Base-by-base conservation (phyloP, 2,113 vertebrate genomes). In the Bambusicola thoracicus region DNA sequence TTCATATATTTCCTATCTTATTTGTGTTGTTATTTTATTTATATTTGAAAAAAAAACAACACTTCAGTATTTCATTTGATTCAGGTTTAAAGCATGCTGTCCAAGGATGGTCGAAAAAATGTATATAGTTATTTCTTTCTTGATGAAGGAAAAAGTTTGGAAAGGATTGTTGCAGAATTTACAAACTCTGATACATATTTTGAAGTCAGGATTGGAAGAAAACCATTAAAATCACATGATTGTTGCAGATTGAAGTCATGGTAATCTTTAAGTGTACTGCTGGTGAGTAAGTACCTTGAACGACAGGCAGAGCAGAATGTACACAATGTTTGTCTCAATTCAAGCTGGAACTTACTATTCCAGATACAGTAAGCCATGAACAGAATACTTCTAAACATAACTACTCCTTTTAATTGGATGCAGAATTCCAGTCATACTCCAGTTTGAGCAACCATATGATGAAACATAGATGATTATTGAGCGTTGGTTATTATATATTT, bases 341-440 rank as follows among this genome's bases (percentile, higher is more conserved):
- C 72, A 84, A 68, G 65, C 51, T 72, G 36, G 83, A 90, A 63
- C 63, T 49, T 58, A 20, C 72, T 93, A 82, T 85, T 91, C 53
- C 59, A 90, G 32, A 58, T 69, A 78, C 8, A 89, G 32, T 70
- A 84, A 91, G 13, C 43, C 10, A 13, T 63, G 44, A 92, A 48
- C 53, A 46, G 72, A 91, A 86, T 68, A 77, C 63, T 92, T 32
- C 58, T 86, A 87, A 85, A 72, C 25, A 43, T n/a, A 85, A 65
- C 25, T 48, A 19, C 73, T 74, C 46, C 34, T 85, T 30, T 61
- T 70, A 92, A 83, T 19, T 88, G 61, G 90, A 93, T 56, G 44
- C 44, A 94, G 67, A 96, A 74, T 44, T 44, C 49, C 34, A 69
- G 24, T 38, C 48, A 72, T 61, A 73, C 25, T 30, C 34, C 53